A percentile compares a stretch with the other conserved stretches of the same genome.
These are phyloP conservation scores for Telmatochromis sp. DNA, from an alignment of 2,113 vertebrate species.

Conservation along the genomic window DNA sequence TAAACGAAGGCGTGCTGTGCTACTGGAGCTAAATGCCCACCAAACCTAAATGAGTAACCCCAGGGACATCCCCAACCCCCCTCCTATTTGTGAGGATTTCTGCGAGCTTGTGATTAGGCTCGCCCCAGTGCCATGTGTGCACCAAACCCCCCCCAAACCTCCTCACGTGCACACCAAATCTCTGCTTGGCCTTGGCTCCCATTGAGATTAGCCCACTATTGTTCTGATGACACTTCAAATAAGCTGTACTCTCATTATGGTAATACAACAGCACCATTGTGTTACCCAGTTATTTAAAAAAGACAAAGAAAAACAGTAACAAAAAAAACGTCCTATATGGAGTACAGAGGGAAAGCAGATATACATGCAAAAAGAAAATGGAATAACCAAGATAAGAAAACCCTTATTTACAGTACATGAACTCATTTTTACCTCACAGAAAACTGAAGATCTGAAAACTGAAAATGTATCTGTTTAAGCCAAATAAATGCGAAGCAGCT, in stretches of 20 bases:
- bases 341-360: not conserved
- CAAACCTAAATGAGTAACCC: slow-evolving; percentile 56
- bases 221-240: slow-evolving; percentile 39
- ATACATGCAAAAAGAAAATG: not conserved
- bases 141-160: not conserved
- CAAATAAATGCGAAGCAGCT: rapidly evolving
- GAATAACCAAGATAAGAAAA: not conserved
- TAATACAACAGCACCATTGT: not conserved
- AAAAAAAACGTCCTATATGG: not conserved
- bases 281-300: not conserved
- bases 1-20: not conserved
- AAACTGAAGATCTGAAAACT: not conserved
- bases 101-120: slow-evolving; percentile 61
- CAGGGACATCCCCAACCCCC: slow-evolving; percentile 17
- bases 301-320: not conserved
- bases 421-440: not conserved
- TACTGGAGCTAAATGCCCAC: slow-evolving; percentile 13
- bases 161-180: slow-evolving; percentile 28
- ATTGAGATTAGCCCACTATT: slow-evolving; percentile 52
- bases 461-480: not conserved
- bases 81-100: slow-evolving; percentile 55
- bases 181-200: slow-evolving; percentile 33
- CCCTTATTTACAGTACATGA: not conserved
- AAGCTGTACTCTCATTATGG: slow-evolving; percentile 1
- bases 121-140: slow-evolving; percentile 61